Percentiles rank a stretch among this genome's conserved stretches.
phyloP scores from a whole-genome alignment of 2,797 vertebrate species.

The Argyrosomus regius region DNA sequence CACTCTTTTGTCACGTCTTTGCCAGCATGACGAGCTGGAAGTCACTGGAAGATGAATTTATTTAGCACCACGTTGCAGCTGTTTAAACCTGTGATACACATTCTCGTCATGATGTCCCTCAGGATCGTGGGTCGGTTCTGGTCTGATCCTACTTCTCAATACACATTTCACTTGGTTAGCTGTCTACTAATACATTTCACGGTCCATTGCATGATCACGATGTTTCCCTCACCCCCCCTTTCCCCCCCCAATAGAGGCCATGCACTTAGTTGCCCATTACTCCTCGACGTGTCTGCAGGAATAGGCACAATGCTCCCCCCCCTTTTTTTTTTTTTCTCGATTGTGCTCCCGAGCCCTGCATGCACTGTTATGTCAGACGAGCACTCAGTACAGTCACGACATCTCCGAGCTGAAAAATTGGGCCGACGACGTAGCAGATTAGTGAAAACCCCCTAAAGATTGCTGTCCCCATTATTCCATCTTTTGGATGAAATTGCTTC shows the following conservation, averaged over 20 bases:
- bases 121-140: constrained; percentile 55
- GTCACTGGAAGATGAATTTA: constrained; percentile 23
- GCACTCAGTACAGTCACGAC: constrained; percentile 37
- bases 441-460: constrained; percentile 61
- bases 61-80: constrained; percentile 44
- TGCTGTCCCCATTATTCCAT: constrained; percentile 63
- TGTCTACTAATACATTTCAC: constrained; percentile 38
- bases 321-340: constrained; percentile 21
- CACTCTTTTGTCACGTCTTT: constrained; percentile 41
- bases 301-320: constrained; percentile 33
- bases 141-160: constrained; percentile 39
- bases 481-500: constrained; percentile 52
- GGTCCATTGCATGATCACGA: constrained; percentile 58
- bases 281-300: constrained; percentile 43
- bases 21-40: constrained; percentile 44
- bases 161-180: constrained; percentile 44
- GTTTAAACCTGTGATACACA: constrained; percentile 39
- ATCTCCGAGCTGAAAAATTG: constrained; percentile 46
- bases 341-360: constrained; percentile 65
- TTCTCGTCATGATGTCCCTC: constrained; percentile 61
- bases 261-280: constrained; percentile 37
- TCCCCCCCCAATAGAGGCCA: neutral
- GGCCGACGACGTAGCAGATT: constrained; percentile 54
- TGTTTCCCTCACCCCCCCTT: constrained; percentile 15
- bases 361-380: constrained; percentile 61